Evolutionary conservation across 2,797 vertebrate species (phyloP).

Genomic region (Sebastes dallii): DNA sequence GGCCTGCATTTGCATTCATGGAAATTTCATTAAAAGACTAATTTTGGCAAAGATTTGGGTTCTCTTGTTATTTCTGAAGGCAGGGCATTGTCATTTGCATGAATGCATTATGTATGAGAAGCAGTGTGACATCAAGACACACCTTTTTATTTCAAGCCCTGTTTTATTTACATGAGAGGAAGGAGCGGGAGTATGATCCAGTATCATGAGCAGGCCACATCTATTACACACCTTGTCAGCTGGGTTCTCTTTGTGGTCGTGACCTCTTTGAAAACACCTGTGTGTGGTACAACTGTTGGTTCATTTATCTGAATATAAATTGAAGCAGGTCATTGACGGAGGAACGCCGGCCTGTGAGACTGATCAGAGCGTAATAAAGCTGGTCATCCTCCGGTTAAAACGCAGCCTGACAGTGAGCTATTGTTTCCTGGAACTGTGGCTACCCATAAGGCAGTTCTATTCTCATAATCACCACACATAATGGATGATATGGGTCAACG

Average conservation of each 20-base stretch:
- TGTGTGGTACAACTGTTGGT: constrained; percentile 61
- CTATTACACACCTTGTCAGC: constrained; percentile 56
- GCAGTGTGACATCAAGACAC: constrained; percentile 60
- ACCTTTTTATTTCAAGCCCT: constrained; percentile 58
- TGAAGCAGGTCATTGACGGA: constrained; percentile 61
- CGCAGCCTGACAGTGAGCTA: constrained; percentile 80
- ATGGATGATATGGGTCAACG: constrained; percentile 87
- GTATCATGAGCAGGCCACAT: constrained; percentile 55
- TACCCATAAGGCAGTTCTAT: constrained; percentile 82
- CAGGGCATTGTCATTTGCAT: constrained; percentile 71
- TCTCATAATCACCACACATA: constrained; percentile 86
- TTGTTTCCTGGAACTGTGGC: constrained; percentile 77
- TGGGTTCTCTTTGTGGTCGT: constrained; percentile 54
- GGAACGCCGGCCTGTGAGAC: constrained; percentile 41
- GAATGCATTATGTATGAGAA: constrained; percentile 77
- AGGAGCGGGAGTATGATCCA: constrained; percentile 47
- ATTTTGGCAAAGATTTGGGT: constrained; percentile 83
- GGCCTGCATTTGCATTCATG: constrained; percentile 83
- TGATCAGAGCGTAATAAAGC: constrained; percentile 74
- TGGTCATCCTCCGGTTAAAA: constrained; percentile 73
- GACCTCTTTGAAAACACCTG: constrained; percentile 54
- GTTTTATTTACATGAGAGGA: constrained; percentile 54
- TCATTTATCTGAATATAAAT: constrained; percentile 73
- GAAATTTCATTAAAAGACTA: constrained; percentile 86
- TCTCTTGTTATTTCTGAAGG: constrained; percentile 75